Evolutionary conservation across 1,140 invertebrate genomes (phyloP).

Genomic region (Musca domestica): DNA sequence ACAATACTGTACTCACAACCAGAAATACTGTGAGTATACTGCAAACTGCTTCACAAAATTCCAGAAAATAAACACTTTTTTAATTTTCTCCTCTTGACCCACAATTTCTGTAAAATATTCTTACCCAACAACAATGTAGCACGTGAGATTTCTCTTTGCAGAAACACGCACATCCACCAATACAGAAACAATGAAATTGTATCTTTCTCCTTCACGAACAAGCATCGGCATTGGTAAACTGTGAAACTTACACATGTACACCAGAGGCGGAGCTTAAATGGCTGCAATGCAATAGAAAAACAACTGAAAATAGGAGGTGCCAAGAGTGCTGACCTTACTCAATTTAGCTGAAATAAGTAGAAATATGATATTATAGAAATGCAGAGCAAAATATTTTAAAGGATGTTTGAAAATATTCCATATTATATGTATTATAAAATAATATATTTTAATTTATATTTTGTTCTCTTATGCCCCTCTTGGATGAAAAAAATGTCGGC

Average conservation of each 20-base stretch:
- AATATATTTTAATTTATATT: neutral
- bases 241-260: slow-evolving; percentile 4
- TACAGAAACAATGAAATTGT: neutral
- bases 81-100: too few species aligned
- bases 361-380: too few species aligned
- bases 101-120: too few species aligned
- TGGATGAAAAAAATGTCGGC: slow-evolving; percentile 30
- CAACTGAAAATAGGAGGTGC: slow-evolving; percentile 20
- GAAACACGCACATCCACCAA: neutral
- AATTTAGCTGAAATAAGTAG: too few species aligned
- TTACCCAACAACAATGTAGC: too few species aligned
- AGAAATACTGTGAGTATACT: too few species aligned
- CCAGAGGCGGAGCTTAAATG: slow-evolving; percentile 26
- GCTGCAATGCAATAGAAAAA: neutral
- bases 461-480: slow-evolving; percentile 15
- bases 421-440: neutral
- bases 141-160: neutral
- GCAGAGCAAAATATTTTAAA: too few species aligned
- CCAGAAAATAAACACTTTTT: too few species aligned
- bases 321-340: neutral
- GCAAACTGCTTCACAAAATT: too few species aligned
- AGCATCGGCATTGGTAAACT: slow-evolving; percentile 3
- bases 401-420: too few species aligned
- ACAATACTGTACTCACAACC: too few species aligned
- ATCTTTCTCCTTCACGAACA: neutral